Base-by-base conservation (phyloP, 2,888 invertebrate species). In the Chrysodeixis includens region DNA sequence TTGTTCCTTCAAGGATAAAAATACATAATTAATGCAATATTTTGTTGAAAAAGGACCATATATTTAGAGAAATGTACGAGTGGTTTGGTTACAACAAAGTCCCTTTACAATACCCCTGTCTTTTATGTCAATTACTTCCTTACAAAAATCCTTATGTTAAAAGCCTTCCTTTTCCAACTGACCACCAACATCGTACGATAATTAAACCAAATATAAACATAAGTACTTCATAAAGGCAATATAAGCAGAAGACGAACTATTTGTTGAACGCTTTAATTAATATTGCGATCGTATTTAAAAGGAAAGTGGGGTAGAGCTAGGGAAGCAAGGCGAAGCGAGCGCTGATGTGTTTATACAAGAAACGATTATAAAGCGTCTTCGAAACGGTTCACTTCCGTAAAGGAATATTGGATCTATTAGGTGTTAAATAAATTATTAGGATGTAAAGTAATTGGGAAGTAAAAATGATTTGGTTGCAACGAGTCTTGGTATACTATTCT, bases 221-320 rank as follows among this genome's bases (percentile, higher is more conserved):
- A 44, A 1, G 8, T 18, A 9, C n/a, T 51, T 12, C 30, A 54
- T 44, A 54, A 40, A 32, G 56, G 53, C 40, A 63, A 54, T 26
- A 20, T 7, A 59, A 49, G 30, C 20, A 46, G 40, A 46, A 52
- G 46, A 57, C 51, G 20, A 58, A 62, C 57, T 70, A 62, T 69
- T 66, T 55, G 22, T 64, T 70, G 54, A 67, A 56, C 52, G 59
- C 66, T 72, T 66, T 72, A 78, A 76, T 78, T 71, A 74, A 73
- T 67, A 71, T 68, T 30, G 22, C 46, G 20, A 57, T 62, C 62
- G 62, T 66, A 61, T 62, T 63, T 54, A 26, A 56, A 60, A 59
- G 20, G 20, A 44, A 16, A 20, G 9, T 20, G 26, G 20, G 51
- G 62, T 44, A 61, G 49, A 9, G 52, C 60, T 62, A 56, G 22